phyloP scores from a whole-genome alignment of 2,797 vertebrate genomes.

The Myotis daubentonii region DNA sequence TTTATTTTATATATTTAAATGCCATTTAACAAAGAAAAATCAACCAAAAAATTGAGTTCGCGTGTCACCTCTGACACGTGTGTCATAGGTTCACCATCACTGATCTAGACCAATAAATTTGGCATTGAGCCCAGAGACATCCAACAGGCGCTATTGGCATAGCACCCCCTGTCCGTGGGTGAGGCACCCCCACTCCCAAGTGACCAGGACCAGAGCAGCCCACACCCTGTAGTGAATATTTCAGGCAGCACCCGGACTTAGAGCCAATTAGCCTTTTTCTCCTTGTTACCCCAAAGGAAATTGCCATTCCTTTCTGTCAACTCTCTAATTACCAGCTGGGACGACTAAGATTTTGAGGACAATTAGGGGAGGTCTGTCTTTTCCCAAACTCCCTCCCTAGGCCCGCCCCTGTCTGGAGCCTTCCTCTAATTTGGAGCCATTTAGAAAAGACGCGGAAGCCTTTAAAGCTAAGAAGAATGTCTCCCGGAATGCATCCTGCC shows the following conservation, averaged over 20 bases:
- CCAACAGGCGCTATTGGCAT: fast-evolving
- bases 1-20: too few species aligned
- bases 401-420: constrained; percentile 80
- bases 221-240: constrained; percentile 78
- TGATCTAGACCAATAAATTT: too few species aligned
- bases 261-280: constrained; percentile 74
- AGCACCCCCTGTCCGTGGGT: fast-evolving
- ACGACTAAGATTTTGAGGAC: constrained; percentile 82
- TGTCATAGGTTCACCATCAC: too few species aligned
- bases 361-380: constrained; percentile 82
- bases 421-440: constrained; percentile 83
- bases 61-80: too few species aligned
- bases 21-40: too few species aligned
- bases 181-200: neutral
- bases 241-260: constrained; percentile 80
- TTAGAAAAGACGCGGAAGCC: constrained; percentile 78
- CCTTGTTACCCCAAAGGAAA: constrained; percentile 71
- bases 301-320: constrained; percentile 72
- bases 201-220: constrained; percentile 48
- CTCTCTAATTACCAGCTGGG: constrained; percentile 83
- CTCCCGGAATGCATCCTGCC: constrained; percentile 76
- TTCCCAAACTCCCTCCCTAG: constrained; percentile 74
- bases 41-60: too few species aligned
- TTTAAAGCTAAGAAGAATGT: constrained; percentile 81
- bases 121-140: neutral